phyloP scores from a whole-genome alignment of 2,797 vertebrate genomes.

The Manis crassicaudata region DNA sequence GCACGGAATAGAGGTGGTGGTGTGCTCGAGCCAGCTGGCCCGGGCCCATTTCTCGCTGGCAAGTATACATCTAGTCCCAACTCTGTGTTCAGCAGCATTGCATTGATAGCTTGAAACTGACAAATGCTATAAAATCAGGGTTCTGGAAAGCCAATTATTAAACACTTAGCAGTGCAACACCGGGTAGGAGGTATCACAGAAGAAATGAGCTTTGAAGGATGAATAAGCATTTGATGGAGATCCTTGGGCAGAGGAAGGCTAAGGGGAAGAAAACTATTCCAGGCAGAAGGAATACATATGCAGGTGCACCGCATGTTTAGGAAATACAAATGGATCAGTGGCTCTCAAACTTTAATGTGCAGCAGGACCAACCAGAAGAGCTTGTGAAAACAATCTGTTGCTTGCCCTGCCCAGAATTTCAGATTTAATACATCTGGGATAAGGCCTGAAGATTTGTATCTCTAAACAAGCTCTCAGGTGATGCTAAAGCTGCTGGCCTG shows the following conservation, averaged over 20 bases:
- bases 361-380: background rate
- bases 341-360: background rate
- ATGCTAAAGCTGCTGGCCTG: background rate
- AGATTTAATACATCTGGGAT: background rate
- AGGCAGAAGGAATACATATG: background rate
- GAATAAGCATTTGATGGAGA: background rate
- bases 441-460: background rate
- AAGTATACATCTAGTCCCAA: background rate
- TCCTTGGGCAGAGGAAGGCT: no score
- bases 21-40: no score
- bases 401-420: background rate
- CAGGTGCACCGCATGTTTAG: background rate
- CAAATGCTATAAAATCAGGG: background rate
- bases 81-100: background rate
- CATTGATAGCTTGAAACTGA: background rate
- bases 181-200: background rate
- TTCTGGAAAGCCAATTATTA: background rate
- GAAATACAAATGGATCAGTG: background rate
- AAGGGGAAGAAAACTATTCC: background rate
- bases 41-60: background rate
- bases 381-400: background rate
- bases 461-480: background rate
- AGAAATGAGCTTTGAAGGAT: background rate
- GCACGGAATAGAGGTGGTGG: background rate
- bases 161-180: background rate